phyloP scores from a whole-genome alignment of 1,140 invertebrate species.

The Euborellia annulipes region DNA sequence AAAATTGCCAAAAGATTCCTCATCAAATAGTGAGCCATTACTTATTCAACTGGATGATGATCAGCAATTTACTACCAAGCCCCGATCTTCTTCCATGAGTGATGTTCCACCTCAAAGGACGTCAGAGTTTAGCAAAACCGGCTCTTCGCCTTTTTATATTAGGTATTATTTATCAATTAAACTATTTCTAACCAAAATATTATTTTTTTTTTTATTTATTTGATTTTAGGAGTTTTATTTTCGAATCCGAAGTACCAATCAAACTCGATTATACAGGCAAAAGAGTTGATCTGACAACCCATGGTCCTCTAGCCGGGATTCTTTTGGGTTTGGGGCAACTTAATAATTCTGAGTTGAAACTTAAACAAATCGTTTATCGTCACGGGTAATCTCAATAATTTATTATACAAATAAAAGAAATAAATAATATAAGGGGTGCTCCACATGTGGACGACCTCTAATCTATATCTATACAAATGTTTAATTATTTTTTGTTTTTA shows the following conservation, averaged over 20 bases:
- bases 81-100: too few species aligned
- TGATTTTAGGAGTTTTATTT: conserved; percentile 60
- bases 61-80: too few species aligned
- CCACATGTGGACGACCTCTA: too few species aligned
- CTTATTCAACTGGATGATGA: conserved; percentile 51
- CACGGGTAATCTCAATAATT: conserved; percentile 34
- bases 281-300: conserved; percentile 61
- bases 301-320: conserved; percentile 70
- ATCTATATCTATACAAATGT: conserved; percentile 6
- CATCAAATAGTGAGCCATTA: conserved; percentile 13
- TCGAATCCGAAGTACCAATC: conserved; percentile 79
- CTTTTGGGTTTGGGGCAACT: conserved; percentile 81
- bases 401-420: too few species aligned
- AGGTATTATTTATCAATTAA: too few species aligned
- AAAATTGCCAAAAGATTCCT: background rate
- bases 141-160: too few species aligned
- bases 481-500: conserved; percentile 33
- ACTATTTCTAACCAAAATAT: conserved; percentile 12
- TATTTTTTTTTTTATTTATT: conserved; percentile 3
- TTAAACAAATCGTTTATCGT: conserved; percentile 64
- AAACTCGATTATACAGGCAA: conserved; percentile 87
- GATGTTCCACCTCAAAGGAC: too few species aligned
- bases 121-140: too few species aligned
- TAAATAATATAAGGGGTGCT: too few species aligned
- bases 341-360: conserved; percentile 74